A percentile compares a stretch with the other conserved stretches of the same genome.
These are phyloP conservation scores for Rhizomys pruinosus DNA, from an alignment of 2,113 vertebrate genomes.

Conservation along the genomic window DNA sequence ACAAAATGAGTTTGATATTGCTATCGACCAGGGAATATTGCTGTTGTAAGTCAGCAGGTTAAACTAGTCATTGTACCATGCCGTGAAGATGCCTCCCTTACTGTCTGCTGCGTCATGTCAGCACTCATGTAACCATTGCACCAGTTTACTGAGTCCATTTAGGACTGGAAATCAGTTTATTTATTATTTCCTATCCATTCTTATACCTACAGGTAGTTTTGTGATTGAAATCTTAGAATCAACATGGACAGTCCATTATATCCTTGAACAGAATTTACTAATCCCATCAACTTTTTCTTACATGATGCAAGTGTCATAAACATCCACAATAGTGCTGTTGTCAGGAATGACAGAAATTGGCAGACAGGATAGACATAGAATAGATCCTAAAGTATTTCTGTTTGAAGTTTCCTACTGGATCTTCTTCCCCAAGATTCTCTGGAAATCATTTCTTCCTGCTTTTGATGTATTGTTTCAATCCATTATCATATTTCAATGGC, in stretches of 20 bases:
- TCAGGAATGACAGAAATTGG: neutral
- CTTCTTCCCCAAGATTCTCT: neutral
- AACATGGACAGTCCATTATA: neutral
- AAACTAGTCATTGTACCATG: neutral
- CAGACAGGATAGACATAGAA: neutral
- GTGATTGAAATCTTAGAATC: neutral
- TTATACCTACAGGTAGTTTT: neutral
- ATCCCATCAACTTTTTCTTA: neutral
- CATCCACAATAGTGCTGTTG: neutral
- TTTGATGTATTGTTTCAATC: neutral
- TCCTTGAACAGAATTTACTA: neutral
- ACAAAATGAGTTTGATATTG: neutral
- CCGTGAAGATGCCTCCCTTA: neutral
- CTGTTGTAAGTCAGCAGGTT: neutral
- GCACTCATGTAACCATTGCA: neutral
- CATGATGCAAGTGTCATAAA: neutral
- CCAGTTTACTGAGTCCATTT: neutral
- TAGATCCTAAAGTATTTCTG: neutral
- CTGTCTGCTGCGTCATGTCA: neutral
- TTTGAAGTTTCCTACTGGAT: neutral
- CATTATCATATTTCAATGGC: neutral
- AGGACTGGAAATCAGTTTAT: conserved; percentile 9
- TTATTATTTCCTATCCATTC: neutral
- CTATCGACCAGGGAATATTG: neutral
- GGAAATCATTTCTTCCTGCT: neutral